Evolutionary conservation across 2,888 invertebrate genomes (phyloP).

Genomic region (Nymphalis urticae): DNA sequence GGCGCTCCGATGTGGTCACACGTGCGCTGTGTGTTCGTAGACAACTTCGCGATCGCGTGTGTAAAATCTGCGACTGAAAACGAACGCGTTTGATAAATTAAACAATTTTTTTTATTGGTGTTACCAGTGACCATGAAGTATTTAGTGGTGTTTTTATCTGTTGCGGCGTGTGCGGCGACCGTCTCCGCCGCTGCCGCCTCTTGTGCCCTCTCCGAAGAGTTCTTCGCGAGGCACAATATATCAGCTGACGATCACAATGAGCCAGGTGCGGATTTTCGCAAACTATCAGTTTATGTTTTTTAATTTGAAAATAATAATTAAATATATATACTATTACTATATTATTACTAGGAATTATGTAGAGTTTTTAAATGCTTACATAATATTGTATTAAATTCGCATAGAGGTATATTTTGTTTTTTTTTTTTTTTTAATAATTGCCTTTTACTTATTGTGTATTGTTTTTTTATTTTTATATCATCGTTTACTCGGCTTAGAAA

Average conservation of each 20-base stretch:
- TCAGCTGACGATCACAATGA: constrained; percentile 74
- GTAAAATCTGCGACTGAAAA: constrained; percentile 47
- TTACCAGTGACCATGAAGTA: constrained; percentile 73
- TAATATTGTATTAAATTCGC: too few relatives aligned
- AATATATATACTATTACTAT: too few relatives aligned
- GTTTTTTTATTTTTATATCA: too few relatives aligned
- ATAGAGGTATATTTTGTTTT: too few relatives aligned
- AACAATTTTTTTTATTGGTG: constrained; percentile 50
- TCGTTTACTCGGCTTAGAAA: not conserved
- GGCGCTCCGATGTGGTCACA: constrained; percentile 72
- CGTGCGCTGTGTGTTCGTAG: constrained; percentile 57
- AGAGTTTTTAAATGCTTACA: not conserved
- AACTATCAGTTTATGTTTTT: constrained; percentile 1
- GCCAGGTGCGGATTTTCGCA: constrained; percentile 65
- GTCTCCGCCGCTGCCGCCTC: constrained; percentile 61
- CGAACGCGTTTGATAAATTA: constrained; percentile 50
- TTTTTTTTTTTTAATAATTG: too few relatives aligned
- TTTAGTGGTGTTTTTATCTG: constrained; percentile 63
- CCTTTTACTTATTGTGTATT: too few relatives aligned
- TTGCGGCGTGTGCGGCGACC: constrained; percentile 55
- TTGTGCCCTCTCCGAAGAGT: constrained; percentile 63
- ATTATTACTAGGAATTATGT: not conserved
- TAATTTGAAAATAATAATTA: too few relatives aligned
- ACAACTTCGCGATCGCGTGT: constrained; percentile 69
- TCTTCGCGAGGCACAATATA: constrained; percentile 72